Base-by-base conservation (phyloP, 2,113 vertebrate genomes). In the Cygnus buccinator region DNA sequence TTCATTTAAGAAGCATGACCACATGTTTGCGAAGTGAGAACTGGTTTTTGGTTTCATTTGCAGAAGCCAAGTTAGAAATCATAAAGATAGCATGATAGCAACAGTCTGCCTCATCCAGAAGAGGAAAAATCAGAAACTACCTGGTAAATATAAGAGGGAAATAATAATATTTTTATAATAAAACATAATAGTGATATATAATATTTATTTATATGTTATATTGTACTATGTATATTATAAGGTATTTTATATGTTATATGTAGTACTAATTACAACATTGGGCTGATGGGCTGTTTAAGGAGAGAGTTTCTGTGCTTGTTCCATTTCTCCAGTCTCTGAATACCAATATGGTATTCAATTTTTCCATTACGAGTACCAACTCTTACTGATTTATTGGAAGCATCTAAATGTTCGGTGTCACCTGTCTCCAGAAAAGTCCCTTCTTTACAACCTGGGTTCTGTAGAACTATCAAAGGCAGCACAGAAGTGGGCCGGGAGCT, bases 1-100 rank as follows among this genome's bases (percentile, higher is more conserved):
- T 96, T 90, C 94, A 62, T 94, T 95, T 95, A 93, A 94, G 91
- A 90, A 95, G 95, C 90, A 95, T 96, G 94, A 97, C 73, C 79
- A 55, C 96, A 78, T 96, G 80, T 78, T 97, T 96, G 90, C 74
- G 31, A 93, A 92, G 77, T 81, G 94, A 96, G 44, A 85, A 59
- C 50, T 63, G 94, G 95, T 70, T 89, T 97, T 95, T 75, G 50
- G n/a, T 97, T 97, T 97, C 97, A 84, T 23, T 23, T 39, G n/a
- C 23, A 90, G 87, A 85, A 85, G 91, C 83, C 95, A 96, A 95
- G 57, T 65, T 43, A 85, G 94, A 94, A 94, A 93, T 96, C 48
- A 72, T 65, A 84, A 90, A 90, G 87, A 50, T 8, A 94, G 86
- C 35, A 67, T 54, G 66, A 91, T 41, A 76, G 73, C 71, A 92